Evolutionary conservation across 2,797 vertebrate species (phyloP).

Genomic region (Sebastes oblongus): DNA sequence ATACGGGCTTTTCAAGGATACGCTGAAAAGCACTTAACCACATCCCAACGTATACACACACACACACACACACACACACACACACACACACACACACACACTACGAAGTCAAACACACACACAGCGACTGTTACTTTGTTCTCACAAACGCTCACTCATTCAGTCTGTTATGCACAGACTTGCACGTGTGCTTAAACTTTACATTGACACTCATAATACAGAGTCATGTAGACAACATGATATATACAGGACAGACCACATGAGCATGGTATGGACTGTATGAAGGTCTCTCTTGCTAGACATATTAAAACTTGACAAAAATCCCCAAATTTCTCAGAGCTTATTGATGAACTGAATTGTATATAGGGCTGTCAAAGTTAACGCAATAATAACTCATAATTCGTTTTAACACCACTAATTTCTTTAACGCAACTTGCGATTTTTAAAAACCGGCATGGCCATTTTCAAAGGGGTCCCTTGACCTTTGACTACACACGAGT

Average conservation of each 20-base stretch:
- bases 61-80: background rate
- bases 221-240: background rate
- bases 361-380: no score
- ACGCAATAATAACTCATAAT: no score
- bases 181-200: background rate
- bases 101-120: background rate
- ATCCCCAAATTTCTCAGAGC: background rate
- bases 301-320: background rate
- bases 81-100: background rate
- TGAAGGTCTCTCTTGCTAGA: background rate
- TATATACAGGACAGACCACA: background rate
- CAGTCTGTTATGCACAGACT: background rate
- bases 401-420: no score
- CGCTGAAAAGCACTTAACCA: slow-evolving; percentile 49
- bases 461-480: no score
- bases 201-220: background rate
- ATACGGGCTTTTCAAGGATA: slow-evolving; percentile 53
- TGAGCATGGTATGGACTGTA: background rate
- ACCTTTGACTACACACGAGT: no score
- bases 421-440: no score
- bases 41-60: slow-evolving; percentile 35
- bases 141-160: background rate
- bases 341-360: background rate
- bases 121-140: background rate
- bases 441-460: no score